Base-by-base conservation (phyloP, 2,888 invertebrate genomes). In the Yponomeuta sedellus region DNA sequence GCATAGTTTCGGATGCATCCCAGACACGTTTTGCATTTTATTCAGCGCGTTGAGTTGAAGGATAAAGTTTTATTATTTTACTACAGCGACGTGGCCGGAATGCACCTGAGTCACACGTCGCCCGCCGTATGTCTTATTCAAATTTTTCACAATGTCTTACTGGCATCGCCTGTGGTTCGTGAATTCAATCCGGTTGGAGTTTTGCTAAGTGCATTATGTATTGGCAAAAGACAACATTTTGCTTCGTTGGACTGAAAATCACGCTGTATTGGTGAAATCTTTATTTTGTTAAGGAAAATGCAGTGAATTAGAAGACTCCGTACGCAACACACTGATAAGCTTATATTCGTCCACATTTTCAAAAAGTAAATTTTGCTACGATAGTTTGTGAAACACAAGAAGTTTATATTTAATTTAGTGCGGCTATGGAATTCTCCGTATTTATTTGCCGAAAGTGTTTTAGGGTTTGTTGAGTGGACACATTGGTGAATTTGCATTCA, bases 11-110 rank as follows among this genome's bases (percentile, higher is more conserved):
- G 44, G 59, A 59, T 59, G 59, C 88, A 86, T 79, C 87, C 88
- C 88, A 88, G 82, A 80, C 90, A 90, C 89, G 90, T 88, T 85
- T 85, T 82, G 84, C 87, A 88, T 89, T 90, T 90, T 87, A 90
- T 89, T 90, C 89, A 89, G 87, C 89, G 87, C 83, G 89, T 84
- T 87, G 88, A 88, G 85, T 83, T 83, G 82, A 79, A 86, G 87
- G 85, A 88, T 88, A 84, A 85, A 88, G 83, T 89, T 88, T 86
- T 90, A 90, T 90, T 90, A 88, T 90, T 90, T 89, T 90, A 90
- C 84, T 85, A 86, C 86, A 81, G 79, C 79, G 73, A 86, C 90
- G 90, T 90, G 90, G 84, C 80, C 78, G 71, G 89, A 82, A 81
- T 89, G 76, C 80, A 83, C 80, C 80, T 80, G 81, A 77, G 74